Conservation (phyloP, 2,797 vertebrate species). For the Sparus aurata region DNA sequence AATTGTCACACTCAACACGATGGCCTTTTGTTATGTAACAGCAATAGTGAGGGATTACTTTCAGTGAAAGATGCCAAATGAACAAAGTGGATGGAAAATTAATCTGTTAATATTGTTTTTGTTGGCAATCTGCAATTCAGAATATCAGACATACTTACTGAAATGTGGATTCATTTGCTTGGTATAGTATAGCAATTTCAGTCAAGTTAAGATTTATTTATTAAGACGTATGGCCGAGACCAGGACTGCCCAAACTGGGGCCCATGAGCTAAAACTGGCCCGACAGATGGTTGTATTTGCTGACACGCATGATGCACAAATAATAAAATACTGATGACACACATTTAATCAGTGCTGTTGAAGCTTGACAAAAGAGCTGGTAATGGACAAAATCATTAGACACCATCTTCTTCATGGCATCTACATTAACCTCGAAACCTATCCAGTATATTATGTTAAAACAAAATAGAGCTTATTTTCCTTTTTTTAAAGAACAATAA, state of each 20-base stretch:
- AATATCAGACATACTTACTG: slow-evolving; percentile 10
- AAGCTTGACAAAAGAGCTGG: neutral
- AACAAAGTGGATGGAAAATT: slow-evolving; percentile 38
- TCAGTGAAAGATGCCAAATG: slow-evolving; percentile 44
- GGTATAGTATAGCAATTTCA: neutral
- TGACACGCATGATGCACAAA: neutral
- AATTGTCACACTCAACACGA: slow-evolving; percentile 3
- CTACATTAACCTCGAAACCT: too few species aligned
- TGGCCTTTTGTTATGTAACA: slow-evolving; percentile 52
- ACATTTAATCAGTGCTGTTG: neutral
- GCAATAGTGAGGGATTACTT: slow-evolving; percentile 48
- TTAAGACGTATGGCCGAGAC: neutral
- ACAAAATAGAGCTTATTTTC: neutral
- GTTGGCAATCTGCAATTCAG: slow-evolving; percentile 28
- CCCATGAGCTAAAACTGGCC: too few species aligned
- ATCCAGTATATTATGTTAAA: too few species aligned
- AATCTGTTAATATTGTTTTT: slow-evolving; percentile 6
- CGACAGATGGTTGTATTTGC: too few species aligned
- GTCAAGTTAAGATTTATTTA: neutral
- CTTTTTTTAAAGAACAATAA: neutral
- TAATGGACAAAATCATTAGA: neutral
- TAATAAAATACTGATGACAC: neutral
- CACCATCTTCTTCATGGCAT: too few species aligned
- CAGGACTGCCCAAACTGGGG: too few species aligned
- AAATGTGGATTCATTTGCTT: slow-evolving; percentile 5